Base-by-base conservation (phyloP, 1,140 invertebrate genomes). In the Maniola jurtina region DNA sequence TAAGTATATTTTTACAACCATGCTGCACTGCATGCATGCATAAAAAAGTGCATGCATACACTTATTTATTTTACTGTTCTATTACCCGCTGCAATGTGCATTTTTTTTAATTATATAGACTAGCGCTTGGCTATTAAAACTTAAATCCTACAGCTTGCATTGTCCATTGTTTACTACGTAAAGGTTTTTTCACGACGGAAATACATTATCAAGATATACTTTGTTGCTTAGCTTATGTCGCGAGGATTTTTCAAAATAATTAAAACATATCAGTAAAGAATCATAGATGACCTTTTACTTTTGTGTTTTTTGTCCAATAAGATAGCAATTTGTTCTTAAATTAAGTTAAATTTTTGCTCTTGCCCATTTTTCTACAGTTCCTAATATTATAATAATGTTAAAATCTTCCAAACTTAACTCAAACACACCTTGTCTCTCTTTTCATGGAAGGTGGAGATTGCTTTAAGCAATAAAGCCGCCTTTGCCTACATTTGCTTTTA, bases 131-230 rank as follows among this genome's bases (percentile, higher is more conserved):
- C 33, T 38, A 61, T 60, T 50, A 40, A 61, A 33, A 10, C 13
- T 34, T 63, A 63, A 61, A 33, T 11, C 13, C 47, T 63, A 63
- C 58, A 65, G 47, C 36, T 63, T 72, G 58, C 61, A 69, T 72
- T 72, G 71, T 72, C 64, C 61, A 72, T 72, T 72, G 71, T 72
- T 50, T 48, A 45, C 55, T 10, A 38, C 8, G 52, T 35, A 52
- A 61, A 52, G 47, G 34, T 40, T 52, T 61, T 52, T 52, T 8
- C 48, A 52, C 60, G 48, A 14, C 25, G 11, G 60, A 50, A 61
- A 61, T 42, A 11, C 9, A 14, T 61, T 52, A 61, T 61, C 36
- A 61, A 38, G 34, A 61, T 52, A 36, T 52, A 36, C 38, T 35
- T 7, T 16, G 11, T 15, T 16, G 8, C 36, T 36, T 50, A 6